A percentile compares a stretch with the other conserved stretches of the same genome.
These are phyloP conservation scores for Sebastes melanostomus DNA, from an alignment of 2,797 vertebrate species.

Conservation along the genomic window DNA sequence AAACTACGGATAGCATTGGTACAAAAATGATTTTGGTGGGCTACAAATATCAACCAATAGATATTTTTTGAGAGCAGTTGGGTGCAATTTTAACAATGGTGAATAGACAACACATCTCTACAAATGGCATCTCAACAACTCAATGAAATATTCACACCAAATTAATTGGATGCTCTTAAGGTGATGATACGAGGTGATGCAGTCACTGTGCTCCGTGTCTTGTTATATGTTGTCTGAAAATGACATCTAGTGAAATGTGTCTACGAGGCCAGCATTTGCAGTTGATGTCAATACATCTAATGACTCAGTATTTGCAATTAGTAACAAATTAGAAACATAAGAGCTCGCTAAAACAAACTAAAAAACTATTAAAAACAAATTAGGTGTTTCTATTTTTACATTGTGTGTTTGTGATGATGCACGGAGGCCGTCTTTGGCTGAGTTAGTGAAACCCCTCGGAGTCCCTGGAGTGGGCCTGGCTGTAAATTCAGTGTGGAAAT, in stretches of 20 bases:
- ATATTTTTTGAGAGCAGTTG: neutral
- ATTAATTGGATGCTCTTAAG: neutral
- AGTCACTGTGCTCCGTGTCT: neutral
- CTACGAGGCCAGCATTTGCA: neutral
- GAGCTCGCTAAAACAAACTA: neutral
- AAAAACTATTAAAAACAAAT: neutral
- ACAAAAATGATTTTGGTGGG: neutral
- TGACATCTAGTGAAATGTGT: neutral
- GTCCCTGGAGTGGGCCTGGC: slow-evolving; percentile 58
- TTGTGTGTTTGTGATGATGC: slow-evolving; percentile 15
- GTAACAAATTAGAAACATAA: neutral
- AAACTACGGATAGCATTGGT: neutral
- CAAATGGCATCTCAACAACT: neutral
- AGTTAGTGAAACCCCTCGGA: slow-evolving; percentile 16
- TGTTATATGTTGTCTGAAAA: neutral
- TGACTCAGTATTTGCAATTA: neutral
- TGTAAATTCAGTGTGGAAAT: slow-evolving; percentile 68
- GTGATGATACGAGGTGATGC: neutral
- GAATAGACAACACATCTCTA: neutral
- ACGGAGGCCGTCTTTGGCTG: slow-evolving; percentile 24
- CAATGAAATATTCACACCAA: neutral
- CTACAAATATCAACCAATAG: neutral
- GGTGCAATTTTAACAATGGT: neutral
- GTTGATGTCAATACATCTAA: neutral
- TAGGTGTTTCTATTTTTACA: neutral